phyloP scores from a whole-genome alignment of 1,140 invertebrate genomes.

The Xylocopa sonorina region DNA sequence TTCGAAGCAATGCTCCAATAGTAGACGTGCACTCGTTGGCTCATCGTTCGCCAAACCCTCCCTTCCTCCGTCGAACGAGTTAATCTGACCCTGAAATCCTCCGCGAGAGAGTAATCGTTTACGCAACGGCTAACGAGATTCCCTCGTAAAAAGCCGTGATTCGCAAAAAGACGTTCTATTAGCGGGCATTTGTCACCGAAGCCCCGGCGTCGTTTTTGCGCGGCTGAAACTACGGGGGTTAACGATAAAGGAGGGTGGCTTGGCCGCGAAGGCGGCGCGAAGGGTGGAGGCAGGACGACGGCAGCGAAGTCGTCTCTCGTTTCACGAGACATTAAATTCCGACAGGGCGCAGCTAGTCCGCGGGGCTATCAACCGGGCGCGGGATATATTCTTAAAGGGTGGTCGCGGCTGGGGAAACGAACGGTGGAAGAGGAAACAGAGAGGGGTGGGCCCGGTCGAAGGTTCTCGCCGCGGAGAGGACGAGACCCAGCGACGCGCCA shows the following conservation, averaged over 20 bases:
- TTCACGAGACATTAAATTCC: slow-evolving; percentile 56
- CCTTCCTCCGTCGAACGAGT: neutral
- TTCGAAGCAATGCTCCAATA: too few species aligned
- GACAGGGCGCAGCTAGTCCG: neutral
- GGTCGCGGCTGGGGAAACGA: slow-evolving; percentile 6
- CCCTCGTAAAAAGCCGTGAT: neutral
- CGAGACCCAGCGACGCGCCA: slow-evolving; percentile 34
- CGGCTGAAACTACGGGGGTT: neutral
- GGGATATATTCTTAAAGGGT: slow-evolving; percentile 47
- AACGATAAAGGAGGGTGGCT: slow-evolving; percentile 36
- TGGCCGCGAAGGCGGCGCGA: slow-evolving; percentile 15
- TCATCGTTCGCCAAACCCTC: too few species aligned
- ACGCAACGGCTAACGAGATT: neutral
- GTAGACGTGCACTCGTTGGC: too few species aligned
- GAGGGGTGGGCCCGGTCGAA: neutral
- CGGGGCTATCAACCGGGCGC: too few species aligned
- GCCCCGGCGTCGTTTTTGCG: neutral
- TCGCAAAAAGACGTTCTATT: slow-evolving; percentile 23
- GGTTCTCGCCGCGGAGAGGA: slow-evolving; percentile 4
- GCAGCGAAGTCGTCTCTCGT: too few species aligned
- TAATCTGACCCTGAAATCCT: neutral
- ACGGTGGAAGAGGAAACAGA: neutral
- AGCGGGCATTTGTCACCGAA: slow-evolving; percentile 13
- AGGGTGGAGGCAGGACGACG: slow-evolving; percentile 15
- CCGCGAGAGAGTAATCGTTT: too few species aligned